Percentiles rank a stretch among this genome's conserved stretches.
phyloP scores from a whole-genome alignment of 2,888 invertebrate species.

The Hyles lineata region DNA sequence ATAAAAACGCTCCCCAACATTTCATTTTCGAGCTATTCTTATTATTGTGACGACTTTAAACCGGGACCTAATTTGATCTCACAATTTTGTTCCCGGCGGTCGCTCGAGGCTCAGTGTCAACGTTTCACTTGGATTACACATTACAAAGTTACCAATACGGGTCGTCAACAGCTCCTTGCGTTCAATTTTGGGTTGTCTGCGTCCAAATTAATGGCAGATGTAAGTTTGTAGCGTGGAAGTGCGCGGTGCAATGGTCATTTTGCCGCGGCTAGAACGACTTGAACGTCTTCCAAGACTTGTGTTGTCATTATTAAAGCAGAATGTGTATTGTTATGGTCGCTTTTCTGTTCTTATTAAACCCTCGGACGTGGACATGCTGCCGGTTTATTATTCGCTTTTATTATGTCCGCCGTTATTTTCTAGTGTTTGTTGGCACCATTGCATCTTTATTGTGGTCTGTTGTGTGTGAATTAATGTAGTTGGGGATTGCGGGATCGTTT shows the following conservation, averaged over 20 bases:
- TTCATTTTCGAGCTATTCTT: constrained; percentile 67
- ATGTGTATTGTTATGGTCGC: constrained; percentile 70
- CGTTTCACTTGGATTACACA: constrained; percentile 77
- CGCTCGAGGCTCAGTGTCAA: constrained; percentile 76
- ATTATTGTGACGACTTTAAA: constrained; percentile 70
- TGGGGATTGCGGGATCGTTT: background rate
- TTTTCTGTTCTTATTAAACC: constrained; percentile 63
- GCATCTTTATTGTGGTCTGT: constrained; percentile 24
- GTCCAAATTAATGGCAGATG: constrained; percentile 28
- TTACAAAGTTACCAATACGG: constrained; percentile 51
- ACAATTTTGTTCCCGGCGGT: constrained; percentile 72
- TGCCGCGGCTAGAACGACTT: constrained; percentile 63
- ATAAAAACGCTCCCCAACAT: constrained; percentile 49
- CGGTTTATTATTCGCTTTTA: constrained; percentile 34
- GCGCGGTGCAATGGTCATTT: constrained; percentile 74
- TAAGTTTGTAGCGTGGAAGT: constrained; percentile 50
- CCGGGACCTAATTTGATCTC: constrained; percentile 76
- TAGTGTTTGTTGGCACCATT: constrained; percentile 30
- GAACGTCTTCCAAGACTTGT: constrained; percentile 73
- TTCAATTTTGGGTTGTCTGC: constrained; percentile 44
- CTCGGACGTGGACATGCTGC: constrained; percentile 35
- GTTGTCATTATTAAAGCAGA: constrained; percentile 72
- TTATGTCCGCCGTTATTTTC: constrained; percentile 34
- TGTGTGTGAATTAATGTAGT: constrained; percentile 5
- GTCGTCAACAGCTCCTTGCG: constrained; percentile 37